Conservation (phyloP, 2,113 vertebrate species). For the Numida meleagris region DNA sequence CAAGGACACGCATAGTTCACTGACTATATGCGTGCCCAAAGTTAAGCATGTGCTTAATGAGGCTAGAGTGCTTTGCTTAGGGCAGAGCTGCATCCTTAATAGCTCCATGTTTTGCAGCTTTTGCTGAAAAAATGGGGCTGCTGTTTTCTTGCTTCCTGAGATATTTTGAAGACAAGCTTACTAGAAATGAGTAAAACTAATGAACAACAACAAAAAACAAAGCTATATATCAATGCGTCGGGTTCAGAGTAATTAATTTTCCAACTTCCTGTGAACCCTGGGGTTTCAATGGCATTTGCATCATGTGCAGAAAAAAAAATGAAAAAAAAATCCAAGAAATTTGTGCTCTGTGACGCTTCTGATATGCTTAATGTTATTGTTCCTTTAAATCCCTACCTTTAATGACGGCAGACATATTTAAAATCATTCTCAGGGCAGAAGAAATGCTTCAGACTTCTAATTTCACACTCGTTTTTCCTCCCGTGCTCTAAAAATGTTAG, state of each 20-base stretch:
- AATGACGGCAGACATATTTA: slow-evolving; percentile 63
- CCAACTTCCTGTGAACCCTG: background rate
- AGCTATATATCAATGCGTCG: background rate
- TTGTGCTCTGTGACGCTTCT: slow-evolving; percentile 49
- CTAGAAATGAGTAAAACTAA: background rate
- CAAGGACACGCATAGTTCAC: slow-evolving; percentile 60
- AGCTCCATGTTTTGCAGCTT: slow-evolving; percentile 42
- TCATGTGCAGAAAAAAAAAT: background rate
- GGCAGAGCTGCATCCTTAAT: slow-evolving; percentile 44
- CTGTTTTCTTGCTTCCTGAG: slow-evolving; percentile 24
- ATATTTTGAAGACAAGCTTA: slow-evolving; percentile 40
- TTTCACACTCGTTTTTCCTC: slow-evolving; percentile 13
- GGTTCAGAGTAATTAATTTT: slow-evolving; percentile 15
- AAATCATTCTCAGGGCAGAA: slow-evolving; percentile 32
- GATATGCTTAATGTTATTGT: slow-evolving; percentile 57
- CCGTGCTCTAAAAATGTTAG: background rate
- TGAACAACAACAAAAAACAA: background rate
- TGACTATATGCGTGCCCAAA: slow-evolving; percentile 50
- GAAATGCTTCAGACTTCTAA: slow-evolving; percentile 34
- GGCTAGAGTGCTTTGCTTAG: slow-evolving; percentile 26
- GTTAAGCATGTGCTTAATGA: slow-evolving; percentile 66
- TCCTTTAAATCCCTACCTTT: slow-evolving; percentile 48
- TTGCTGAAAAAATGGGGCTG: background rate
- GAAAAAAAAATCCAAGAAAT: slow-evolving; percentile 9
- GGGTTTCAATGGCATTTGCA: background rate